Conservation (phyloP, 2,888 invertebrate species). For the Ormia ochracea region DNA sequence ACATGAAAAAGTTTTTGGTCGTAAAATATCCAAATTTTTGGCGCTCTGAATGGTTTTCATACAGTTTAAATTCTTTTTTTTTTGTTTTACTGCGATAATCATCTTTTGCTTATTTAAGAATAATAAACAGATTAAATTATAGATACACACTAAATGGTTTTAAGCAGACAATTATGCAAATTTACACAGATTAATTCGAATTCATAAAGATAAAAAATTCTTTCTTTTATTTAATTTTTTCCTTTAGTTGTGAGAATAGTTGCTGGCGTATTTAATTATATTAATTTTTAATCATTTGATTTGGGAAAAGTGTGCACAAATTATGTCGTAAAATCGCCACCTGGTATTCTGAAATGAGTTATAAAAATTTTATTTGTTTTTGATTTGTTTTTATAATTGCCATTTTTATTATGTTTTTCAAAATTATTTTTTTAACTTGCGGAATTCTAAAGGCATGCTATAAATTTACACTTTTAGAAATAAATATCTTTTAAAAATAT, state of each 20-base stretch:
- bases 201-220: neutral
- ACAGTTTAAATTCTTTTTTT: neutral
- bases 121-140: neutral
- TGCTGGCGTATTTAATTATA: neutral
- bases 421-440: neutral
- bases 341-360: constrained; percentile 20
- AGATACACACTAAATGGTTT: constrained; percentile 41
- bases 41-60: neutral
- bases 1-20: neutral
- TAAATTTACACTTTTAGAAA: neutral
- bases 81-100: neutral
- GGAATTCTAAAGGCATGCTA: neutral
- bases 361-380: neutral
- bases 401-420: neutral
- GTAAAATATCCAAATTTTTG: neutral
- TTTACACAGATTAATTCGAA: neutral
- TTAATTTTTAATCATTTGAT: constrained; percentile 3
- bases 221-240: neutral
- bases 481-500: neutral
- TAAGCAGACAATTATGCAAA: constrained; percentile 38
- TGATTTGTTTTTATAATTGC: neutral
- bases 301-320: constrained; percentile 11
- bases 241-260: neutral
- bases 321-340: constrained; percentile 40
- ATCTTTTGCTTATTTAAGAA: constrained; percentile 9